These are phyloP conservation scores for Pseudomyrmex sp. DNA, from an alignment of 1,140 invertebrate species.

Conservation along the genomic window DNA sequence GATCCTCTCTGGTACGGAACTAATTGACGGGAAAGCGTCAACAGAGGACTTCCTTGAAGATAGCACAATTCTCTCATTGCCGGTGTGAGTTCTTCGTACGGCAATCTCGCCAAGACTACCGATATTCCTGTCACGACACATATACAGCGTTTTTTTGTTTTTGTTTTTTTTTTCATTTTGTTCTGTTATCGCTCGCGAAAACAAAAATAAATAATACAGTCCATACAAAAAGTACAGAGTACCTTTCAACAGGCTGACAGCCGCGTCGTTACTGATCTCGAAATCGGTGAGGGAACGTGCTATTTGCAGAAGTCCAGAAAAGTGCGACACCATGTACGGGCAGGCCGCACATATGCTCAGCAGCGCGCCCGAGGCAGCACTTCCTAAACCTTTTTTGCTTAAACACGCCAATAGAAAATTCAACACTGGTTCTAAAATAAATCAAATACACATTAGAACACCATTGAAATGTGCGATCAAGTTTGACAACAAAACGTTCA, in stretches of 20 bases:
- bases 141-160: background rate
- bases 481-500: no score
- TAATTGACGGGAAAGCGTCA: slow-evolving; percentile 86
- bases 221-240: background rate
- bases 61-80: slow-evolving; percentile 92
- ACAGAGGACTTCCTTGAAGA: slow-evolving; percentile 90
- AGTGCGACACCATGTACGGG: slow-evolving; percentile 93
- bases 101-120: slow-evolving; percentile 87
- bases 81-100: slow-evolving; percentile 87
- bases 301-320: slow-evolving; percentile 92
- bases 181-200: background rate
- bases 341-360: slow-evolving; percentile 92
- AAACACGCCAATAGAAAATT: slow-evolving; percentile 92
- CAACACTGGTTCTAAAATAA: slow-evolving; percentile 89
- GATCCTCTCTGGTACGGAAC: slow-evolving; percentile 81
- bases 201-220: slow-evolving; percentile 18
- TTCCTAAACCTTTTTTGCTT: slow-evolving; percentile 90
- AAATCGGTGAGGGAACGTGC: slow-evolving; percentile 92
- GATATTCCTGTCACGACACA: slow-evolving; percentile 85
- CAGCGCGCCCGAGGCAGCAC: slow-evolving; percentile 91
- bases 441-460: background rate
- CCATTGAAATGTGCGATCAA: no score
- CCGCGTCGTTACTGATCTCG: slow-evolving; percentile 92
- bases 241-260: slow-evolving; percentile 94
- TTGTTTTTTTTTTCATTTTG: background rate